Conservation (phyloP, 2,888 invertebrate species). For the Mythimna loreyi region DNA sequence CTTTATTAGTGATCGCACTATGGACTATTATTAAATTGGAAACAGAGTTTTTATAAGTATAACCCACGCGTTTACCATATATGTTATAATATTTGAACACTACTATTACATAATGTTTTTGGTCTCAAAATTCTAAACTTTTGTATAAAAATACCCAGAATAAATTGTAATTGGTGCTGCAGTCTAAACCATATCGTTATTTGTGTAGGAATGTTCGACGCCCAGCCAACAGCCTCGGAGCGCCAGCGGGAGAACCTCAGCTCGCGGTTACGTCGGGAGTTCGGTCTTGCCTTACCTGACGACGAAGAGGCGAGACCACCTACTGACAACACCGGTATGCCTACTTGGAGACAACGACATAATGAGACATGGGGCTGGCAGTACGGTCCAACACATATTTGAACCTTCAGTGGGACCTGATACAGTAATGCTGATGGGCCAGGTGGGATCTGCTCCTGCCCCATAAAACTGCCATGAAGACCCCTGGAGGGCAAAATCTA, state of each 20-base stretch:
- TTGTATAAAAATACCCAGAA: background rate
- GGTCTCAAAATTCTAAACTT: background rate
- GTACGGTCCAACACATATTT: constrained; percentile 10
- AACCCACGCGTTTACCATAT: background rate
- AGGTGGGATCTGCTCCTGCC: constrained; percentile 6
- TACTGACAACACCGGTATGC: constrained; percentile 74
- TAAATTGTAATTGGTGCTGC: constrained; percentile 23
- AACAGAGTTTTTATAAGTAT: background rate
- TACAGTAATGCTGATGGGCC: background rate
- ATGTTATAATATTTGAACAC: constrained; percentile 13
- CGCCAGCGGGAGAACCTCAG: constrained; percentile 97
- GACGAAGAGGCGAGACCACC: constrained; percentile 92
- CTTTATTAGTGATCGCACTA: background rate
- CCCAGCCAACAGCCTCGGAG: constrained; percentile 96
- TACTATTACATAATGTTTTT: background rate
- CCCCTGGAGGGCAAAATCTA: constrained; percentile 42
- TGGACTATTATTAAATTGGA: background rate
- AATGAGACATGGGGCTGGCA: constrained; percentile 26
- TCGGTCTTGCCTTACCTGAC: constrained; percentile 93
- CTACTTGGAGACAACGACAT: constrained; percentile 50
- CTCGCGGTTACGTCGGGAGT: constrained; percentile 95
- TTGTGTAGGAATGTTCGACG: constrained; percentile 93
- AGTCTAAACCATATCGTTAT: constrained; percentile 46
- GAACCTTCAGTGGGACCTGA: constrained; percentile 18
- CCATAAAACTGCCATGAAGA: constrained; percentile 38